These are phyloP conservation scores for Channa striata DNA, from an alignment of 2,797 vertebrate genomes.

Conservation along the genomic window DNA sequence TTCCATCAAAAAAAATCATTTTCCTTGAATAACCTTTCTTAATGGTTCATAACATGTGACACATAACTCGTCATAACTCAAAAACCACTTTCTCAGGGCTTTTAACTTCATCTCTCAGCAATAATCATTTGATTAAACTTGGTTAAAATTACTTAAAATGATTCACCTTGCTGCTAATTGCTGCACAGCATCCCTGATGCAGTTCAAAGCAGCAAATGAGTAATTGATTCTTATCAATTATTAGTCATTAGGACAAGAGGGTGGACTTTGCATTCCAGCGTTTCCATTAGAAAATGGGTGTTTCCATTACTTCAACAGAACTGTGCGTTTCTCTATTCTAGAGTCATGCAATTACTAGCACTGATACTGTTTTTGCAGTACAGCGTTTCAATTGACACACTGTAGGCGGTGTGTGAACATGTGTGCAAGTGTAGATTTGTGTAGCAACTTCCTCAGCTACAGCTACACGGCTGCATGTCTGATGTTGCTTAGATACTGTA, in stretches of 20 bases:
- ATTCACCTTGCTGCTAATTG: too few species aligned
- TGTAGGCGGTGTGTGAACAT: slow-evolving; percentile 17
- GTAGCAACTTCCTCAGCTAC: background rate
- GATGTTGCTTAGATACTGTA: slow-evolving; percentile 64
- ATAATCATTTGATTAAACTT: too few species aligned
- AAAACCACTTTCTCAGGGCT: background rate
- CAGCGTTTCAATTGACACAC: background rate
- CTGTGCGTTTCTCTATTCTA: background rate
- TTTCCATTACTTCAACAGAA: background rate
- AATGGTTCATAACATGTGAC: background rate
- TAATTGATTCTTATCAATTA: too few species aligned
- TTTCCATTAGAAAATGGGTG: background rate
- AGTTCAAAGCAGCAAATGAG: too few species aligned
- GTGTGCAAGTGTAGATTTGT: slow-evolving; percentile 14
- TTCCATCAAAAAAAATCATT: too few species aligned
- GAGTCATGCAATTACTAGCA: background rate
- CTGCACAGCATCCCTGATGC: too few species aligned
- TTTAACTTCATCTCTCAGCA: background rate
- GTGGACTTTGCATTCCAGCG: background rate
- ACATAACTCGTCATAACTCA: background rate
- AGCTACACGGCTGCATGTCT: slow-evolving; percentile 6
- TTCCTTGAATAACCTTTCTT: too few species aligned
- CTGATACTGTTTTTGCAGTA: background rate
- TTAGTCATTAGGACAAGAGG: background rate
- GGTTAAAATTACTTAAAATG: too few species aligned